Evolutionary conservation across 2,113 vertebrate genomes (phyloP).

Genomic region (Clarias macrocephalus): DNA sequence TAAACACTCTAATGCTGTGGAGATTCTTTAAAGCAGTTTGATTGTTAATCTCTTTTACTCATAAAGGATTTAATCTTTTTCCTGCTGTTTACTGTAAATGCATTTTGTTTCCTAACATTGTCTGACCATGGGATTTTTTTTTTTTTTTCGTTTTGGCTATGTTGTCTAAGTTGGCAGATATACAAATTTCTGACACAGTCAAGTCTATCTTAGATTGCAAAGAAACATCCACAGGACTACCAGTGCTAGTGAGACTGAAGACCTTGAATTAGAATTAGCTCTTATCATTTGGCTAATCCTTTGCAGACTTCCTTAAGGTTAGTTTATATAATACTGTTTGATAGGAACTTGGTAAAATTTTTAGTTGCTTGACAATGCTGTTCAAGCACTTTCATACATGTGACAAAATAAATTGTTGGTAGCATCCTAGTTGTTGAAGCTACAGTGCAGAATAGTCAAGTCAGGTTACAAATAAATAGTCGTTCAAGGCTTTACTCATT

Average conservation of each 20-base stretch:
- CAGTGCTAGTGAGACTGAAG: slow-evolving; percentile 1
- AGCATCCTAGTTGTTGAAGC: not conserved
- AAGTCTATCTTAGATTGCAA: not conserved
- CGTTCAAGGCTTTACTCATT: not conserved
- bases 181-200: not conserved
- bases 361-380: not conserved
- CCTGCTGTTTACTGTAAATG: not conserved
- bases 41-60: not conserved
- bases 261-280: not conserved
- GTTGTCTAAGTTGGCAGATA: slow-evolving; percentile 2
- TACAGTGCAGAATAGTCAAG: not conserved
- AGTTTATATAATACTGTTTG: slow-evolving; percentile 8
- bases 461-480: not conserved
- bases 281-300: slow-evolving; percentile 10
- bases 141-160: not conserved
- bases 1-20: not conserved
- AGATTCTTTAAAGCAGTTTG: not conserved
- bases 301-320: slow-evolving; percentile 38
- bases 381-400: not conserved
- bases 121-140: not conserved
- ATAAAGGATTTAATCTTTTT: not conserved
- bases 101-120: not conserved
- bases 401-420: not conserved
- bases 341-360: not conserved
- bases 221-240: not conserved